Evolutionary conservation across 92 coral and sea anemone genomes (phyloP).

Genomic region (Siderastrea siderea): DNA sequence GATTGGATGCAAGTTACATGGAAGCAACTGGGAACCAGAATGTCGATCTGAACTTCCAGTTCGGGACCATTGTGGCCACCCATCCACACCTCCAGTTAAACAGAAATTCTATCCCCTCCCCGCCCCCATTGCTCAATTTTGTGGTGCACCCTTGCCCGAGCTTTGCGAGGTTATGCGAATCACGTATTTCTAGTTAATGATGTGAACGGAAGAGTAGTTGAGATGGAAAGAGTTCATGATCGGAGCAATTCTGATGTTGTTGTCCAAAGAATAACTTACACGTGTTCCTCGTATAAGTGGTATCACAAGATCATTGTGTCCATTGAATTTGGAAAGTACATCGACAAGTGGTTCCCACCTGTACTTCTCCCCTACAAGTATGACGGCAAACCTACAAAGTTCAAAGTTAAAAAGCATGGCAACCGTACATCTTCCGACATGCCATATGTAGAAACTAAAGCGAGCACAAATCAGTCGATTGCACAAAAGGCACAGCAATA

Average conservation of each 20-base stretch:
- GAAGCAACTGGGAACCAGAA: too few species aligned
- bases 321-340: slow-evolving; percentile 62
- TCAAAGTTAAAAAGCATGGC: slow-evolving; percentile 61
- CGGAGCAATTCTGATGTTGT: slow-evolving; percentile 36
- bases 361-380: slow-evolving; percentile 54
- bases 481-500: slow-evolving; percentile 21
- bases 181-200: too few species aligned
- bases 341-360: slow-evolving; percentile 60
- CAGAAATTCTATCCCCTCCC: too few species aligned
- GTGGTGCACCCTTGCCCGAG: too few species aligned
- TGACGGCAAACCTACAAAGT: slow-evolving; percentile 50
- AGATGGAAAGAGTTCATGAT: too few species aligned
- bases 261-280: slow-evolving; percentile 66
- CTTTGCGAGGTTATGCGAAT: too few species aligned
- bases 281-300: slow-evolving; percentile 30
- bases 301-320: slow-evolving; percentile 62
- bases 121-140: too few species aligned
- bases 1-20: too few species aligned
- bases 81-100: too few species aligned
- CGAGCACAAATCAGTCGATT: slow-evolving; percentile 47
- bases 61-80: too few species aligned
- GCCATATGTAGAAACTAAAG: slow-evolving; percentile 55
- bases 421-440: slow-evolving; percentile 27
- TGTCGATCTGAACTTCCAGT: too few species aligned
- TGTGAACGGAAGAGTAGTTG: too few species aligned